A percentile compares a stretch with the other conserved stretches of the same genome.
Evolutionary conservation across 1,140 invertebrate species (phyloP).

Genomic region (Drosophila ambigua): DNA sequence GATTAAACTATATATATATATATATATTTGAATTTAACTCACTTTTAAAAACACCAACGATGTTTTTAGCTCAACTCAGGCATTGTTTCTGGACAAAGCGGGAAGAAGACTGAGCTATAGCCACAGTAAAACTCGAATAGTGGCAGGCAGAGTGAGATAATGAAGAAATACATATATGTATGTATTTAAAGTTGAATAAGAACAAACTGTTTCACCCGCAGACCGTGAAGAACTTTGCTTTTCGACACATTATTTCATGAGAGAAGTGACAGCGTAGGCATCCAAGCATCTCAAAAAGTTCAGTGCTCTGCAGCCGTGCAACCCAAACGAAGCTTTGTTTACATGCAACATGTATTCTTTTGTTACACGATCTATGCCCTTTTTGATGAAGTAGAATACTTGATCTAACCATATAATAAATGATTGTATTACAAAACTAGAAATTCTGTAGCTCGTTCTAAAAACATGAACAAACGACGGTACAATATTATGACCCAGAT

Average conservation of each 20-base stretch:
- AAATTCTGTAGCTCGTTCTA: not conserved
- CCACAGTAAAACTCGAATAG: too few species aligned
- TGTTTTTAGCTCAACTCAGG: too few species aligned
- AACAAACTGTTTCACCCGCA: not conserved
- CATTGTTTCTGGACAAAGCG: too few species aligned
- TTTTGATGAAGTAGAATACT: too few species aligned
- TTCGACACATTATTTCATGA: constrained; percentile 32
- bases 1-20: too few species aligned
- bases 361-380: not conserved
- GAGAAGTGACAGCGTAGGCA: constrained; percentile 21
- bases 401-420: not conserved
- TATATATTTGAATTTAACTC: too few species aligned
- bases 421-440: too few species aligned
- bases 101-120: too few species aligned
- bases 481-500: constrained; percentile 28
- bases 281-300: constrained; percentile 16
- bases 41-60: too few species aligned
- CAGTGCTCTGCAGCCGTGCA: not conserved
- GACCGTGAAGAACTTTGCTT: constrained; percentile 44
- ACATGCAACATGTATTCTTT: not conserved
- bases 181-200: too few species aligned
- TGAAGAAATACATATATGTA: constrained; percentile 4
- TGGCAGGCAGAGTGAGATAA: too few species aligned
- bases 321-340: constrained; percentile 5
- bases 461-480: not conserved